These are phyloP conservation scores for Spisula solida DNA, from an alignment of 2,888 invertebrate genomes.

Conservation along the genomic window DNA sequence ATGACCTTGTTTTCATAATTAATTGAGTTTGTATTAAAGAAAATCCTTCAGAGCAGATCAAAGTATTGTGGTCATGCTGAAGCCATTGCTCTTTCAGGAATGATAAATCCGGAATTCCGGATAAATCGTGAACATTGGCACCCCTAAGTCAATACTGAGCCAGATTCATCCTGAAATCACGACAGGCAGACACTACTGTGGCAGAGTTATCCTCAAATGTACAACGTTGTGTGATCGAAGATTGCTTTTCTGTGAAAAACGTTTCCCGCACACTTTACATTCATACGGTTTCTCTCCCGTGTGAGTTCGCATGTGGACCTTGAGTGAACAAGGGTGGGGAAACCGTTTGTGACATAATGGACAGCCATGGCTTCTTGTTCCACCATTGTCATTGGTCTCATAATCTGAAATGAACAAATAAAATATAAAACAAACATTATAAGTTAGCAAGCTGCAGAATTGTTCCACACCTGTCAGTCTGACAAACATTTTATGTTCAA, in stretches of 20 bases:
- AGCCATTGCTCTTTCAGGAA: no score
- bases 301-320: conserved; percentile 26
- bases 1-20: no score
- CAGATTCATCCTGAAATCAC: no score
- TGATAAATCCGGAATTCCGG: no score
- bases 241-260: conserved; percentile 18
- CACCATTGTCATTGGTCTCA: background rate
- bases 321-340: conserved; percentile 3
- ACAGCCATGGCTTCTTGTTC: background rate
- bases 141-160: no score
- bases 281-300: conserved; percentile 17
- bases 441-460: background rate
- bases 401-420: background rate
- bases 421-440: background rate
- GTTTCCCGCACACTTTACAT: conserved; percentile 42
- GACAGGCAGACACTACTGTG: no score
- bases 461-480: background rate
- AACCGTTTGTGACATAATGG: conserved; percentile 1
- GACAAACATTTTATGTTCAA: background rate
- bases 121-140: no score
- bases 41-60: no score
- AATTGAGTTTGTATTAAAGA: no score
- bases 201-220: background rate
- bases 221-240: conserved; percentile 4
- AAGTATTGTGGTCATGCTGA: no score